Base-by-base conservation (phyloP, 2,113 vertebrate species). In the Psittacara wagleri region DNA sequence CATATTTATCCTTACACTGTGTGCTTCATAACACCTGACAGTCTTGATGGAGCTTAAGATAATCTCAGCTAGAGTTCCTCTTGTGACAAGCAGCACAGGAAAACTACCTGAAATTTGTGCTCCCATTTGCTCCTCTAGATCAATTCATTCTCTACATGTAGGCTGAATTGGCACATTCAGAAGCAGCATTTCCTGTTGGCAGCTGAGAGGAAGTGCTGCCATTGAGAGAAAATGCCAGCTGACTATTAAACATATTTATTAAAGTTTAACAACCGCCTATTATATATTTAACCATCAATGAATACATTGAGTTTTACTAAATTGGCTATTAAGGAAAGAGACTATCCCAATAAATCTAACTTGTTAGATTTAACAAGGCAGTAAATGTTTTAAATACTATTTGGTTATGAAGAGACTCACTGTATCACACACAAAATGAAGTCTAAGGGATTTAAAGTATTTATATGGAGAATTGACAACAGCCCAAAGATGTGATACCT, bases 281-380 rank as follows among this genome's bases (percentile, higher is more conserved):
- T 70, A 83, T 96, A 91, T 87, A 83, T 87, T 93, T 89, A 68
- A 80, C 78, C 59, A 67, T 95, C 86, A 88, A 69, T 93, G 57
- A 29, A 66, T 93, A 92, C 59, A 86, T 95, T 95, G 95, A 97
- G 84, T 95, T 92, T 94, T 80, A 89, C 35, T 69, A 90, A 91
- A 80, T 94, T 83, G 80, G 91, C 94, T 94, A 75, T 97, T 97
- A 97, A 92, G 77, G 82, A 66, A 94, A 96, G 91, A 91, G 96
- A 90, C 88, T 91, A 63, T 96, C 88, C 48, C 51, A 82, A 94
- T 97, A 94, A 94, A 90, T 97, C 69, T 92, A 81, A 91, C 86
- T 96, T 57, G 54, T 96, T 96, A 94, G 90, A 94, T 97, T 97
- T 95, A 97, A 97, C 68, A 91, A 96, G 95, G 77, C 90, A 88